Conservation (phyloP, 1,140 invertebrate species). For the Mamestra configurata region DNA sequence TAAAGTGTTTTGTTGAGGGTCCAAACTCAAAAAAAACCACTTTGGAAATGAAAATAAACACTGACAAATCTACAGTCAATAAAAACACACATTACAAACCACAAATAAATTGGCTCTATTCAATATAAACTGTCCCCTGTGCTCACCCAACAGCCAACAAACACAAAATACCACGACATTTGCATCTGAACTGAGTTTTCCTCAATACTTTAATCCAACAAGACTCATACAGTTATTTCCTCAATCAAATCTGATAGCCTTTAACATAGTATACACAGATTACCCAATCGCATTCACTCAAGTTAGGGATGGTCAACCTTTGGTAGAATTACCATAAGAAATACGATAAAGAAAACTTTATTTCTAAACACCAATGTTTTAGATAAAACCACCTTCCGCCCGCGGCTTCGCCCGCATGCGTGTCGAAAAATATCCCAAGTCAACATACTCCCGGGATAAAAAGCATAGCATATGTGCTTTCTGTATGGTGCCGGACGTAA, state of each 20-base stretch:
- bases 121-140: background rate
- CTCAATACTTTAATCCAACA: slow-evolving; percentile 7
- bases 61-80: too few relatives aligned
- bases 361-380: background rate
- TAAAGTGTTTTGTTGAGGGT: too few relatives aligned
- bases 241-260: slow-evolving; percentile 21
- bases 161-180: slow-evolving; percentile 10
- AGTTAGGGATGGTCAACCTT: slow-evolving; percentile 16
- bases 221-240: slow-evolving; percentile 21
- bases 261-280: slow-evolving; percentile 32
- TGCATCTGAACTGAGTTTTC: slow-evolving; percentile 7
- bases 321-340: background rate
- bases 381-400: too few relatives aligned
- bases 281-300: slow-evolving; percentile 16
- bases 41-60: too few relatives aligned
- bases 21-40: too few relatives aligned
- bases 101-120: too few relatives aligned
- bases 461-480: too few relatives aligned
- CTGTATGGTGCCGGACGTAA: too few relatives aligned
- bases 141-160: background rate
- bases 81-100: too few relatives aligned
- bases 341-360: background rate
- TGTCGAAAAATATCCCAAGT: too few relatives aligned
- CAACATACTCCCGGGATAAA: too few relatives aligned
- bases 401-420: too few relatives aligned